Evolutionary conservation across 2,888 invertebrate species (phyloP), one percentile per base, ranked within the genome.

Genomic region (Epiblema foenella): DNA sequence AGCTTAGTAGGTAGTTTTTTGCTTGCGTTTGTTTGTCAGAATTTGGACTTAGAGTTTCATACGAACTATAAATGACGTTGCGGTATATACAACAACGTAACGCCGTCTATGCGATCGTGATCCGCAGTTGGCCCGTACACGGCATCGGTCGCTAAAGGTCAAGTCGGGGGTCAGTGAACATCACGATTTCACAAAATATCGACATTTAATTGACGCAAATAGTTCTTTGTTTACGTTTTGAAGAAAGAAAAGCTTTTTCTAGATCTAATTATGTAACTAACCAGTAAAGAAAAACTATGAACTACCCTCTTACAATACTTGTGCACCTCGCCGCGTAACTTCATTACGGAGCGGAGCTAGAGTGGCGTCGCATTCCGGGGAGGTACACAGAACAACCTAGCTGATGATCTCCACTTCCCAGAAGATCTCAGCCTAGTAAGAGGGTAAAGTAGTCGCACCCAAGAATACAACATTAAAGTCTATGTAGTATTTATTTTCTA

Each of bases 181-280:
- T 85, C 86, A 84, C 84, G 85, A 85, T 79, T 74, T 67, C 49
- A 75, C 74, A 77, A 76, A 77, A 74, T 80, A 75, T 46, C 51
- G 54, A 65, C 65, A 59, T 70, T 65, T 68, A 62, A 68, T 68
- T 68, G 56, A 52, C 67, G 59, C 58, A 24, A 54, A 52, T 29
- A 17, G 15, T 24, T 65, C 42, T 65, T 54, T 52, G 37, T 64
- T 52, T 52, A 46, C n/a, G 8, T 46, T 46, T 64, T 33, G 10
- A 52, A 37, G 37, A 39, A 54, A 54, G 52, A 64, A 52, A 64
- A 39, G 46, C n/a, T n/a, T 46, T n/a, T 42, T 5, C 5, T 15
- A 42, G 7, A 15, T 15, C 42, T 15, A 42, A 46, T 46, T 46
- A 46, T 42, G 42, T 42, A 5, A 42, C 42, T 46, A n/a, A n/a